Evolutionary conservation across 2,797 vertebrate species (phyloP), one percentile per base, ranked within the genome.

Genomic region (Mus caroli): DNA sequence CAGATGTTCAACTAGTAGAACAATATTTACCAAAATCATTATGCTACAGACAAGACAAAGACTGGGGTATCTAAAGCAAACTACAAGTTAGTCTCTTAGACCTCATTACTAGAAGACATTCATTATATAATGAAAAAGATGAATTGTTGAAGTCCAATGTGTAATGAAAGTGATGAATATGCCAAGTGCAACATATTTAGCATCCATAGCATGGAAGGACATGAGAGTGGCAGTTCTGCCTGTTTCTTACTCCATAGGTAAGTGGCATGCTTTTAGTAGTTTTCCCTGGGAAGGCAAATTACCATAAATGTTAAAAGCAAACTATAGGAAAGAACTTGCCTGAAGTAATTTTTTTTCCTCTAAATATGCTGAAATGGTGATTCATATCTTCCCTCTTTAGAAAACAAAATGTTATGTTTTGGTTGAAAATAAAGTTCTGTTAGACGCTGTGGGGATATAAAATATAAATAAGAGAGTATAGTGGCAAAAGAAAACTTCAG

Each of bases 1-100:
- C 97, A 97, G 50, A 93, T 96, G 96, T 80, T 93, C 93, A 92
- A 97, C 96, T 78, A 97, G 91, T 90, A 89, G 84, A 89, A 95
- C 77, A 58, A 85, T 96, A 37, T 77, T 95, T 92, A 90, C 90
- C 56, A 92, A 95, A 96, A 83, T 82, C 46, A 67, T 67, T 88
- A 54, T 60, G 24, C 43, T 82, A 8, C 24, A 8, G 43, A 54
- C 60, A 96, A 76, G 94, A 78, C 22, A 60, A 76, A 78, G 77
- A 22, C 13, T 46, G 43, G n/a, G 12, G 58, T 86, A 83, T 46
- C 37, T 67, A 54, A 96, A 80, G 60, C 58, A 88, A 92, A 82
- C 10, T 13, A 96, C 79, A 91, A 60, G 17, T 82, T 75, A 40
- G 13, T 2, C 19, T 85, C 79, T 93, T 78, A 94, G 34, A 80